phyloP scores from a whole-genome alignment of 2,797 vertebrate genomes.

The Heterohyrax brucei region DNA sequence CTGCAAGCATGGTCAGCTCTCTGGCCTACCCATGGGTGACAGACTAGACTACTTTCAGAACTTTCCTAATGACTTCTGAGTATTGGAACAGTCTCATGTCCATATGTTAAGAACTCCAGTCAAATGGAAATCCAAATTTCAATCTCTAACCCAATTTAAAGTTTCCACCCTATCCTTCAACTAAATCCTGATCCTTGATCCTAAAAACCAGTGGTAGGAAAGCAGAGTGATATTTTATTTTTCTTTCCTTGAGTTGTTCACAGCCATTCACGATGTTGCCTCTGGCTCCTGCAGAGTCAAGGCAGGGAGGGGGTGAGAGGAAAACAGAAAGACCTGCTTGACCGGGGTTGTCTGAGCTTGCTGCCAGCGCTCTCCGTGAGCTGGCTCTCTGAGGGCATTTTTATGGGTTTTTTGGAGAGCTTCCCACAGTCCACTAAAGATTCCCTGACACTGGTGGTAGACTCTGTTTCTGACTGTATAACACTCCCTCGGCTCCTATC shows the following conservation, averaged over 20 bases:
- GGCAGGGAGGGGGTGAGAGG: background rate
- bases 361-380: background rate
- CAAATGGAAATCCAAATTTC: conserved; percentile 25
- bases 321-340: background rate
- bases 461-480: background rate
- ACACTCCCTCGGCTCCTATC: background rate
- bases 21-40: background rate
- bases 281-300: background rate
- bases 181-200: background rate
- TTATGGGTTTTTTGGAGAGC: background rate
- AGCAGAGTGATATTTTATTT: background rate
- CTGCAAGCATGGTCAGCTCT: too few species aligned
- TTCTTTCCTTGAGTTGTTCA: background rate
- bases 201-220: background rate
- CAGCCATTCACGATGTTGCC: background rate
- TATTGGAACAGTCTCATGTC: background rate
- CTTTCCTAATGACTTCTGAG: background rate
- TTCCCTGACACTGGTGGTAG: background rate
- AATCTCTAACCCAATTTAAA: background rate
- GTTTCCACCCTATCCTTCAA: background rate
- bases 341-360: background rate
- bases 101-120: background rate
- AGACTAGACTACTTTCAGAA: background rate
- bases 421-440: background rate
- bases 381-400: background rate